These are phyloP conservation scores for Anser cygnoides DNA, from an alignment of 2,113 vertebrate genomes.

Conservation along the genomic window DNA sequence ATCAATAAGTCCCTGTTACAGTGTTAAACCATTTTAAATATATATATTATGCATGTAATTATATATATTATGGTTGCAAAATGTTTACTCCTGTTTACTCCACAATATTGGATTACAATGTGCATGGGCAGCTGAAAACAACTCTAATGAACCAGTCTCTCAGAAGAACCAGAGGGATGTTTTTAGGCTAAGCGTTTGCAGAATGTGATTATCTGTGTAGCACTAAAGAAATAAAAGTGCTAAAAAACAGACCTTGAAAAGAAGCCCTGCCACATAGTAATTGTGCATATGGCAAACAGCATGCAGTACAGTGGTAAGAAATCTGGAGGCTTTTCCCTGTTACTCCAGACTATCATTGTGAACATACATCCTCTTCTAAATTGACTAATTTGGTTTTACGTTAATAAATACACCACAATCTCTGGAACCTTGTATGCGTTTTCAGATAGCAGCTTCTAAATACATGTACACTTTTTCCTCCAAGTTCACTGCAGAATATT, in stretches of 20 bases:
- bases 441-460: neutral
- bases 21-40: neutral
- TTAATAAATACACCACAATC: neutral
- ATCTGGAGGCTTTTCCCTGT: neutral
- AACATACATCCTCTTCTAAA: neutral
- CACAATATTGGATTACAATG: neutral
- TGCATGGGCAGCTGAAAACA: neutral
- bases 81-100: neutral
- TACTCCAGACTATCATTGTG: neutral
- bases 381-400: neutral
- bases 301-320: neutral
- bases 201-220: slow-evolving; percentile 2
- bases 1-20: neutral
- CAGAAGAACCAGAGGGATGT: slow-evolving; percentile 20
- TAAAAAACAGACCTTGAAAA: neutral
- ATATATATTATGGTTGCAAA: neutral
- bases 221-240: neutral
- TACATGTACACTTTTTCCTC: neutral
- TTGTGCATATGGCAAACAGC: slow-evolving; percentile 20
- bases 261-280: slow-evolving; percentile 8
- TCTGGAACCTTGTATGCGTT: neutral
- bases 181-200: slow-evolving; percentile 40
- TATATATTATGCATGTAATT: too few relatives aligned
- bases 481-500: neutral
- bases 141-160: neutral